Base-by-base conservation (phyloP, 2,888 invertebrate species). In the Oegoconia quadripuncta region DNA sequence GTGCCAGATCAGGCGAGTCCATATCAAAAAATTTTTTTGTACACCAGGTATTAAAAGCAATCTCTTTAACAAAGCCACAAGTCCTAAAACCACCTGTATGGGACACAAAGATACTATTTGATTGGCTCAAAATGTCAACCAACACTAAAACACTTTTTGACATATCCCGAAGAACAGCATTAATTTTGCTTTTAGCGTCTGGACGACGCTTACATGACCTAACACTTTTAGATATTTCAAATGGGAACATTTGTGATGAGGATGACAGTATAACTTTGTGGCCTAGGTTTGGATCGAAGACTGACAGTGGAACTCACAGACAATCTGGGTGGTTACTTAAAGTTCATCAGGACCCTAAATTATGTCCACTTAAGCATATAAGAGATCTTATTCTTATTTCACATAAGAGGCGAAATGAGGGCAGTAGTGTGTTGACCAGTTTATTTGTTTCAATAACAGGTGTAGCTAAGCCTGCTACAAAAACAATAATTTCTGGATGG, bases 41-140 rank as follows among this genome's bases (percentile, higher is more conserved):
- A 6, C 26, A 38, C n/a, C 42, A 37, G 23, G 20, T 39, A 3
- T 11, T 34, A 28, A 43, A 39, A 34, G 34, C 37, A n/a, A 25
- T 41, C 9, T 33, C 37, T 3, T 17, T 38, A n/a, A 30, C 37
- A 8, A 23, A 26, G 15, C 33, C 43, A 26, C 11, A 22, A 13
- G 14, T 8, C 6, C 5, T 3, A 14, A 42, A 32, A 31, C 6
- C 14, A 1, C 38, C 35, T 15, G 18, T 38, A 9, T 45, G 40
- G 37, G 40, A 42, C 12, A 35, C 37, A 6, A 22, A 39, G 9
- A 2, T 42, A 6, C 17, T 46, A n/a, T 42, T 28, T 39, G 25
- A 43, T 7, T 48, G 40, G 41, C 12, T 46, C 14, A 45, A 2
- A 44, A 46, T n/a, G n/a, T n/a, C n/a, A n/a, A n/a, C n/a, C n/a